phyloP scores from a whole-genome alignment of 2,888 invertebrate species.

The Caenorhabditis afra region DNA sequence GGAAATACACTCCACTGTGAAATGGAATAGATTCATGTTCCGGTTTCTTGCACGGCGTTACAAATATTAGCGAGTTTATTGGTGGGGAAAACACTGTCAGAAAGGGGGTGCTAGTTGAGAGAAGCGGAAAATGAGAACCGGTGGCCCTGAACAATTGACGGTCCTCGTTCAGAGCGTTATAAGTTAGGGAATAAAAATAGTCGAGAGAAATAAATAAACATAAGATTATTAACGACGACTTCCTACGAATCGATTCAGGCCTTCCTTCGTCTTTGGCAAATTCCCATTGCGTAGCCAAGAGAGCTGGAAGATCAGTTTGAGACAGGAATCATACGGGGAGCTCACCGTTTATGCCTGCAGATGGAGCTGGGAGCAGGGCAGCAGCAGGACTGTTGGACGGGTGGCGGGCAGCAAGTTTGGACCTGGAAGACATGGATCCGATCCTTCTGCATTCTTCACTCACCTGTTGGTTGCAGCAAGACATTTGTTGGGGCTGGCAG shows the following conservation, averaged over 20 bases:
- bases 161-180: conserved; percentile 46
- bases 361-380: conserved; percentile 36
- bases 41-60: background rate
- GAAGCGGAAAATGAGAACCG: conserved; percentile 45
- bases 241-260: conserved; percentile 35
- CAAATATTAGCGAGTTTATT: background rate
- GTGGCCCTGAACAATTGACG: conserved; percentile 54
- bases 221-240: conserved; percentile 48
- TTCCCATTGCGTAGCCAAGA: conserved; percentile 55
- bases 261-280: conserved; percentile 46
- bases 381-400: conserved; percentile 49
- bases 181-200: conserved; percentile 25
- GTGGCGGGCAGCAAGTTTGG: conserved; percentile 58
- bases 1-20: background rate
- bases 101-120: conserved; percentile 36
- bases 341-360: conserved; percentile 52
- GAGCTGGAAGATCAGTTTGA: conserved; percentile 36
- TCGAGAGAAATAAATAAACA: conserved; percentile 19
- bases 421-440: conserved; percentile 14
- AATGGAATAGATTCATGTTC: background rate
- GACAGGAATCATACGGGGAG: background rate
- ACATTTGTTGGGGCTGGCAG: conserved; percentile 40
- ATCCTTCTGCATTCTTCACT: too few relatives aligned
- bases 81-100: conserved; percentile 13
- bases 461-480: conserved; percentile 55